A percentile compares a stretch with the other conserved stretches of the same genome.
These are phyloP conservation scores for Rapana venosa DNA, from an alignment of 2,888 invertebrate species.

Conservation along the genomic window DNA sequence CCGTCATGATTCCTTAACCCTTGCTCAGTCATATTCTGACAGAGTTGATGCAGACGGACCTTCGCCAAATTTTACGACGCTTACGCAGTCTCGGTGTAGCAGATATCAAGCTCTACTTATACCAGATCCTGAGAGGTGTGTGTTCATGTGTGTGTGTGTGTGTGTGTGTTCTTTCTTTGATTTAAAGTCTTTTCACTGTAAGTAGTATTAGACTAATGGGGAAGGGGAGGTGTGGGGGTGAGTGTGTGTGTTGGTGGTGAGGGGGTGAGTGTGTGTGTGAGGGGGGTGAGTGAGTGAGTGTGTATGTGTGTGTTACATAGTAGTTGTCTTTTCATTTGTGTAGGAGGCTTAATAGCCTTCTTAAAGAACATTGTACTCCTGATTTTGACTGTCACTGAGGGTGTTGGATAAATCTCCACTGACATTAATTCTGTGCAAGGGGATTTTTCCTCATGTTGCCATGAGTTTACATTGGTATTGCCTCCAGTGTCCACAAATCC, in stretches of 20 bases:
- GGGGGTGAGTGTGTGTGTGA: constrained; percentile 80
- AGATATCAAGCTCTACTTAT: constrained; percentile 99
- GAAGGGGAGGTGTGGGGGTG: background rate
- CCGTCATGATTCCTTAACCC: constrained; percentile 62
- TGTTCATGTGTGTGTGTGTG: constrained; percentile 23
- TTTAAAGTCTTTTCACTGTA: too few relatives aligned
- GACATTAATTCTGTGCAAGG: too few relatives aligned
- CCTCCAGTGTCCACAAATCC: too few relatives aligned
- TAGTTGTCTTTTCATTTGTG: too few relatives aligned
- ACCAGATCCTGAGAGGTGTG: constrained; percentile 98
- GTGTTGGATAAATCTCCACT: too few relatives aligned
- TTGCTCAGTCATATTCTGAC: constrained; percentile 96
- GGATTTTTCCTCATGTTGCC: too few relatives aligned
- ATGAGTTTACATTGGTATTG: too few relatives aligned
- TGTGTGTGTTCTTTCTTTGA: background rate
- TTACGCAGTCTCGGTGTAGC: constrained; percentile 98
- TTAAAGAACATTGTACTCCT: too few relatives aligned
- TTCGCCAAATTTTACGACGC: constrained; percentile 99
- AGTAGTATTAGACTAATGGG: too few relatives aligned
- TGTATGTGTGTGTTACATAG: background rate
- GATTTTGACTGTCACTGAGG: too few relatives aligned
- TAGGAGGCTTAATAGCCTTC: too few relatives aligned
- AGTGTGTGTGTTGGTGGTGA: background rate
- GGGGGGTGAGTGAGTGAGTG: constrained; percentile 82
- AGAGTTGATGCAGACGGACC: constrained; percentile 98